A percentile compares a stretch with the other conserved stretches of the same genome.
phyloP scores from a whole-genome alignment of 2,113 vertebrate species.

The Bambusicola thoracicus region DNA sequence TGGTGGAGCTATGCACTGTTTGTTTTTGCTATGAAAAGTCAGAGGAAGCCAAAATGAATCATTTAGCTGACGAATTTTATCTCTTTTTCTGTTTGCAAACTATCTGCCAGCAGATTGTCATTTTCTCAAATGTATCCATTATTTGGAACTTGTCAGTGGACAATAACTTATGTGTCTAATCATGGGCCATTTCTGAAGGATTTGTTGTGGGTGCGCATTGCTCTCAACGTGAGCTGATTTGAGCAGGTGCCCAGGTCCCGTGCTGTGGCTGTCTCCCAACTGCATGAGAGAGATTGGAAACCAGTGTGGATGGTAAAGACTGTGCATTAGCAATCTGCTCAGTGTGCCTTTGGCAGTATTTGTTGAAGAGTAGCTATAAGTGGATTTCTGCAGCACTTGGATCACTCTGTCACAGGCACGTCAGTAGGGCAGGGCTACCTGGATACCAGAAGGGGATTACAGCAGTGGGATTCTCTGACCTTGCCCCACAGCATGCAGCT shows the following conservation, averaged over 20 bases:
- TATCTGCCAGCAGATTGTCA: conserved; percentile 30
- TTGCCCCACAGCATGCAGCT: neutral
- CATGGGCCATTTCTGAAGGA: neutral
- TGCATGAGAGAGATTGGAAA: neutral
- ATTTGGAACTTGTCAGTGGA: conserved; percentile 13
- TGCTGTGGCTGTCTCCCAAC: neutral
- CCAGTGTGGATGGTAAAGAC: neutral
- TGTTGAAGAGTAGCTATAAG: neutral
- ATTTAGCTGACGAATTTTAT: conserved; percentile 26
- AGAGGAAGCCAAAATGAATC: conserved; percentile 48
- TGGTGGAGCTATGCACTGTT: neutral
- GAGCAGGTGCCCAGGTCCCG: neutral
- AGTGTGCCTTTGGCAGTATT: neutral
- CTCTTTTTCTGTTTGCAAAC: conserved; percentile 36
- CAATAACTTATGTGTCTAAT: neutral
- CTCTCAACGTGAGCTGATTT: neutral
- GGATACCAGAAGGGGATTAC: neutral
- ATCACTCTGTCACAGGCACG: rapidly evolving
- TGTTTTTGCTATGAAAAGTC: conserved; percentile 37
- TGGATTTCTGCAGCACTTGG: neutral
- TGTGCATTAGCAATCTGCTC: neutral
- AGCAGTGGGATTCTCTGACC: neutral
- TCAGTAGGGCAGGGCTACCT: neutral
- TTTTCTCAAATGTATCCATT: conserved; percentile 27
- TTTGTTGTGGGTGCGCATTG: neutral